phyloP scores from a whole-genome alignment of 2,888 invertebrate genomes.

The Phlogophora meticulosa region DNA sequence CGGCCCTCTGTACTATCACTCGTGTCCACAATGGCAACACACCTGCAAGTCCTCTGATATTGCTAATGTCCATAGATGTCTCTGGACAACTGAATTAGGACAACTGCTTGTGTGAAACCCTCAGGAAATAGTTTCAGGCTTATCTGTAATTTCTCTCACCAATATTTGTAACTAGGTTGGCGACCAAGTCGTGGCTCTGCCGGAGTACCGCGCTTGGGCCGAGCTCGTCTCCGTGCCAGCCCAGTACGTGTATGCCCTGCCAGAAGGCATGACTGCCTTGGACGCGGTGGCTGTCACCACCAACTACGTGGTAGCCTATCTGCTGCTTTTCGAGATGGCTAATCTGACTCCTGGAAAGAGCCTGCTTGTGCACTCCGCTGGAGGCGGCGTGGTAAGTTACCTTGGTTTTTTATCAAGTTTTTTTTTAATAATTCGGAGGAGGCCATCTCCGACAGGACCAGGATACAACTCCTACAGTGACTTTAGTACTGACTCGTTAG shows the following conservation, averaged over 20 bases:
- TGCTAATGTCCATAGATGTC: too few relatives aligned
- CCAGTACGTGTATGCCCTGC: slow-evolving; percentile 95
- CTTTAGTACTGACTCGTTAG: background rate
- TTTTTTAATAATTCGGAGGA: background rate
- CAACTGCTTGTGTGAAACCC: too few relatives aligned
- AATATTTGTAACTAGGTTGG: slow-evolving; percentile 91
- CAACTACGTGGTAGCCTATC: slow-evolving; percentile 96
- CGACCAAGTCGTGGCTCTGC: slow-evolving; percentile 95
- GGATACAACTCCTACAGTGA: background rate
- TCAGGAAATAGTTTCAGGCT: background rate
- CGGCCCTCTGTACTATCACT: too few relatives aligned
- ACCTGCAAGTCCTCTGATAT: too few relatives aligned
- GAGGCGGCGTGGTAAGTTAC: slow-evolving; percentile 96
- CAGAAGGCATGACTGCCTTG: slow-evolving; percentile 93
- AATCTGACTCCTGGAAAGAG: slow-evolving; percentile 95
- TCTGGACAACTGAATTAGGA: too few relatives aligned
- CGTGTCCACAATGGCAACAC: too few relatives aligned
- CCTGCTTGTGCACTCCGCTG: slow-evolving; percentile 95
- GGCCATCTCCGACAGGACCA: background rate
- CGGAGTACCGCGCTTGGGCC: slow-evolving; percentile 96
- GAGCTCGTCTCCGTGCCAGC: slow-evolving; percentile 95
- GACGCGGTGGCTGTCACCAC: slow-evolving; percentile 96
- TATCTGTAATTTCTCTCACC: background rate
- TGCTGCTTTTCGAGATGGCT: slow-evolving; percentile 96
- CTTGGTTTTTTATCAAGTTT: background rate